A percentile compares a stretch with the other conserved stretches of the same genome.
phyloP scores from a whole-genome alignment of 2,888 invertebrate species.

The Toxonevra muliebris region DNA sequence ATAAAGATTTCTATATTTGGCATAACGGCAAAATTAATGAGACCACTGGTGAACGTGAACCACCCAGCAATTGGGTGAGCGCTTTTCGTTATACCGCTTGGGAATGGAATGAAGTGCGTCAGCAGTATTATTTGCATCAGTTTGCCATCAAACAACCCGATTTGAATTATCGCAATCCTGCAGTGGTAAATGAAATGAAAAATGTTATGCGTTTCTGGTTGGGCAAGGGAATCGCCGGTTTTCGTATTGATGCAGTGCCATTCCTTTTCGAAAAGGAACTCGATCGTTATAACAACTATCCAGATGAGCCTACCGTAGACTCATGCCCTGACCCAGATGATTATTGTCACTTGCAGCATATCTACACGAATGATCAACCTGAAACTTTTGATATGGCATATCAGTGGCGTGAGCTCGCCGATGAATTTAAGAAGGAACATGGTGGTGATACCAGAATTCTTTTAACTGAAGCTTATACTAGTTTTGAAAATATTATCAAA shows the following conservation, averaged over 20 bases:
- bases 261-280: constrained; percentile 57
- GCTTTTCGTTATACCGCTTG: constrained; percentile 72
- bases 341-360: constrained; percentile 68
- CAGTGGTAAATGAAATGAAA: constrained; percentile 67
- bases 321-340: constrained; percentile 65
- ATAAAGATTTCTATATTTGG: constrained; percentile 84
- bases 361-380: constrained; percentile 70
- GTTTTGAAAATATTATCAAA: constrained; percentile 68
- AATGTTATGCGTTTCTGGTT: constrained; percentile 80
- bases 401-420: constrained; percentile 69
- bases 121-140: constrained; percentile 74
- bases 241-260: constrained; percentile 75
- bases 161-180: constrained; percentile 70
- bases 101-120: constrained; percentile 69
- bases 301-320: constrained; percentile 68
- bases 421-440: constrained; percentile 63
- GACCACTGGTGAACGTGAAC: constrained; percentile 58
- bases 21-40: constrained; percentile 59
- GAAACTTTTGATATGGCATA: constrained; percentile 70
- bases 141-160: constrained; percentile 73
- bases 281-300: constrained; percentile 56
- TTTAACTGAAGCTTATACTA: constrained; percentile 72
- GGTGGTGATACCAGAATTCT: constrained; percentile 66
- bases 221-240: constrained; percentile 81
- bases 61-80: constrained; percentile 68